These are phyloP conservation scores for Dermochelys coriacea DNA, from an alignment of 2,797 vertebrate genomes.

Conservation along the genomic window DNA sequence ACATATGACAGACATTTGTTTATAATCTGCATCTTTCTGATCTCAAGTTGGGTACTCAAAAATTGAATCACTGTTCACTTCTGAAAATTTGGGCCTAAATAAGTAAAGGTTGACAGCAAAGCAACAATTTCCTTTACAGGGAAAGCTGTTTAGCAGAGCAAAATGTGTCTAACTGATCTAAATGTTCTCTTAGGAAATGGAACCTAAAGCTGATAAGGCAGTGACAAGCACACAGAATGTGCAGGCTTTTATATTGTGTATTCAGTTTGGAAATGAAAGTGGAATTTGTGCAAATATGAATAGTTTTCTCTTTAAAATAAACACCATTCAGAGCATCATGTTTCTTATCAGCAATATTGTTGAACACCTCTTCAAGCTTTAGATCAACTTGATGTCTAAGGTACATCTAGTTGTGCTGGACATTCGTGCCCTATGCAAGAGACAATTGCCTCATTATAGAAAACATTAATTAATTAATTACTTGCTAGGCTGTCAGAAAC, in stretches of 20 bases:
- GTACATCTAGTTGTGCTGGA: not conserved
- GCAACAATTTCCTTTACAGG: not conserved
- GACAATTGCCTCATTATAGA: not conserved
- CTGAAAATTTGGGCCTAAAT: not conserved
- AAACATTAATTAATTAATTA: not conserved
- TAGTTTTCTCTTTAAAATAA: not conserved
- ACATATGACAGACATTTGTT: not conserved
- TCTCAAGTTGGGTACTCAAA: not conserved
- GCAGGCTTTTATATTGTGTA: not conserved
- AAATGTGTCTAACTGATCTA: rapidly evolving
- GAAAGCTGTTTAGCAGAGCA: not conserved
- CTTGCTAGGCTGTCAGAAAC: not conserved
- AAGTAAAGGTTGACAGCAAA: not conserved
- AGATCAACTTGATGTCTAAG: not conserved
- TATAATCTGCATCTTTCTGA: not conserved
- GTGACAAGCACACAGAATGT: not conserved
- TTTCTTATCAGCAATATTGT: not conserved
- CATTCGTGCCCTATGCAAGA: not conserved
- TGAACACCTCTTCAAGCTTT: not conserved
- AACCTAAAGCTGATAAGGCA: not conserved
- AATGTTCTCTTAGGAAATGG: not conserved
- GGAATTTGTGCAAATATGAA: not conserved
- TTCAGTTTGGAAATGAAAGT: not conserved
- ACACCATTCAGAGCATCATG: not conserved
- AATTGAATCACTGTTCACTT: not conserved